phyloP scores from a whole-genome alignment of 2,888 invertebrate species.

The Leptinotarsa rubiginosa region DNA sequence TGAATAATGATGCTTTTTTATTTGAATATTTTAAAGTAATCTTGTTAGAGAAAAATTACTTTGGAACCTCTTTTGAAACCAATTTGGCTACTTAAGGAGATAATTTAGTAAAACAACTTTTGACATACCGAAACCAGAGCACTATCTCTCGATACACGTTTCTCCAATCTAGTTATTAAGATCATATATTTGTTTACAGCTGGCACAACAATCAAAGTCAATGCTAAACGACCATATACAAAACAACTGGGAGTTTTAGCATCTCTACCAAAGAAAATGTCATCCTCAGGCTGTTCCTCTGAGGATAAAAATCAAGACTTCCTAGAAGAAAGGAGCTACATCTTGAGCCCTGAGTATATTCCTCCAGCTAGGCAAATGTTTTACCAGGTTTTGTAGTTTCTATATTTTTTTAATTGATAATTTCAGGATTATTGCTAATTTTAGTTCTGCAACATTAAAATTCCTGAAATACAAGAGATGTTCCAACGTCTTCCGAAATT shows the following conservation, averaged over 20 bases:
- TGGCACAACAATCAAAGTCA: constrained; percentile 68
- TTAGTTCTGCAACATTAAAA: constrained; percentile 82
- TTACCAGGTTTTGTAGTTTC: constrained; percentile 76
- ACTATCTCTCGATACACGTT: too few relatives aligned
- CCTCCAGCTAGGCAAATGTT: constrained; percentile 90
- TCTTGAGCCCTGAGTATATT: constrained; percentile 77
- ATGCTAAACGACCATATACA: constrained; percentile 68
- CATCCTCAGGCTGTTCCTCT: too few relatives aligned
- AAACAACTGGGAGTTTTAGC: constrained; percentile 34
- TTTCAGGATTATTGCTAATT: constrained; percentile 42
- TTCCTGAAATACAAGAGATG: constrained; percentile 84
- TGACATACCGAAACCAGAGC: too few relatives aligned
- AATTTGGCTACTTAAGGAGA: too few relatives aligned
- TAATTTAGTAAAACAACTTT: too few relatives aligned
- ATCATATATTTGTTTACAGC: constrained; percentile 56
- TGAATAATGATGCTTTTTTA: too few relatives aligned
- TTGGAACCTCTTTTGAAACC: too few relatives aligned
- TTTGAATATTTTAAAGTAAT: too few relatives aligned
- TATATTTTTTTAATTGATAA: background rate
- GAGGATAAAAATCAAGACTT: background rate
- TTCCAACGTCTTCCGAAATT: constrained; percentile 75
- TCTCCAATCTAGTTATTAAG: too few relatives aligned
- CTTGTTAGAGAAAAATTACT: too few relatives aligned
- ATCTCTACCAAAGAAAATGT: too few relatives aligned
- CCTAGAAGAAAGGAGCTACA: constrained; percentile 67